Evolutionary conservation across 2,888 invertebrate genomes (phyloP), one percentile per base, ranked within the genome.

Genomic region (Syrphus vitripennis): DNA sequence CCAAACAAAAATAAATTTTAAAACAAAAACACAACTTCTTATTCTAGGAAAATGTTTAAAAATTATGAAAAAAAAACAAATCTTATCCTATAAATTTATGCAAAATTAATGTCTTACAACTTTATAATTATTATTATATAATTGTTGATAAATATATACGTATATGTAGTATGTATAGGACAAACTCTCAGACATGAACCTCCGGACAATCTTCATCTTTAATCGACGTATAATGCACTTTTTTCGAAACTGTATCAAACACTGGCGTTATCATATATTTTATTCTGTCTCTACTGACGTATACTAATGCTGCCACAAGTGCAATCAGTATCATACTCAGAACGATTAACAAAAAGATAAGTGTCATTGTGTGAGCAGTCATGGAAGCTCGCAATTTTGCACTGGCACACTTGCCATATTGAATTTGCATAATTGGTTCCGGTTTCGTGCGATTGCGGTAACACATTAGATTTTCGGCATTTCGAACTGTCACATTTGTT

Each of bases 171-270:
- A 1, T 34, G 19, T 19, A 26, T 75, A 71, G 53, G 78, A 79
- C 48, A 65, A 50, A 21, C 48, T 40, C 74, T 89, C 91, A 92
- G 83, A 92, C 92, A 88, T 92, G 92, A 59, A 93, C 93, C 87
- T 93, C 93, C 67, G 92, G 91, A 87, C 92, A 93, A 79, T 95
- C 94, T 87, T 93, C 93, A 88, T 94, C 94, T 79, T 94, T 94
- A 88, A 96, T 96, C 9, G 95, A 95, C 1, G 95, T 95, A 89
- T 96, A 96, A 87, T 95, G 95, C 42, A 96, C 96, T 90, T 95
- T 95, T 90, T 95, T 94, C 42, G 95, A 94, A 45, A 95, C 94
- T 72, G 94, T 94, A 88, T 95, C 94, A 59, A 95, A 93, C 34
- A 95, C 93, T 1, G 95, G 95, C 34, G 93, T 93, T 48, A 95